Conservation (phyloP, 2,888 invertebrate species). For the Eupithecia exiguata region DNA sequence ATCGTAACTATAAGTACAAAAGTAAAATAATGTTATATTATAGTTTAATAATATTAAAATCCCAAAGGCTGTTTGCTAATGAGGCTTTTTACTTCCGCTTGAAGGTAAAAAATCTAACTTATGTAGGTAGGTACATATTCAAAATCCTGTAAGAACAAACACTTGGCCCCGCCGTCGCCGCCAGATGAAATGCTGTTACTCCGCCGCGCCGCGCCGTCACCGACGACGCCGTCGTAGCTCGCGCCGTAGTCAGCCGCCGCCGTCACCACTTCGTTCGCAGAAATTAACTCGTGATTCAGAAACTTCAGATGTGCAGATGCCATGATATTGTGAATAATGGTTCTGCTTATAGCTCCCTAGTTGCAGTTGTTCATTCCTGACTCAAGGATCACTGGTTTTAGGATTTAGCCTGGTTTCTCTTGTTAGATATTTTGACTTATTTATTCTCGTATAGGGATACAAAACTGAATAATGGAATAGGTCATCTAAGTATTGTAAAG, state of each 20-base stretch:
- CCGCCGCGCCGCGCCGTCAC: background rate
- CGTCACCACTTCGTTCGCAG: constrained; percentile 1
- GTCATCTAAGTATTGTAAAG: background rate
- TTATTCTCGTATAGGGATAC: background rate
- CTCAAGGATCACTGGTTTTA: background rate
- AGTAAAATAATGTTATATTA: no score
- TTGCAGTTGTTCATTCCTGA: background rate
- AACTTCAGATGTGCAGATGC: background rate
- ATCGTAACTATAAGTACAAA: background rate
- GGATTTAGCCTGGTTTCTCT: background rate
- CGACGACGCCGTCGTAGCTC: background rate
- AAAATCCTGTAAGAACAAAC: background rate
- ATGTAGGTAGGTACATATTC: background rate
- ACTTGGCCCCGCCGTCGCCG: background rate
- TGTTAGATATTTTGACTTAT: background rate
- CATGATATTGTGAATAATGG: background rate
- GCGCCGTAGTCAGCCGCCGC: background rate
- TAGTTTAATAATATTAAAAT: no score
- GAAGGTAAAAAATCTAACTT: no score
- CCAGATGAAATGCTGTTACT: no score
- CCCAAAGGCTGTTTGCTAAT: no score
- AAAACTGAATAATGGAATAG: background rate
- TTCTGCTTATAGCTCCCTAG: background rate
- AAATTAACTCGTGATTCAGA: background rate
- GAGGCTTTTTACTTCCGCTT: no score